These are phyloP conservation scores for Hyperoodon ampullatus DNA, from an alignment of 2,113 vertebrate genomes.

Conservation along the genomic window DNA sequence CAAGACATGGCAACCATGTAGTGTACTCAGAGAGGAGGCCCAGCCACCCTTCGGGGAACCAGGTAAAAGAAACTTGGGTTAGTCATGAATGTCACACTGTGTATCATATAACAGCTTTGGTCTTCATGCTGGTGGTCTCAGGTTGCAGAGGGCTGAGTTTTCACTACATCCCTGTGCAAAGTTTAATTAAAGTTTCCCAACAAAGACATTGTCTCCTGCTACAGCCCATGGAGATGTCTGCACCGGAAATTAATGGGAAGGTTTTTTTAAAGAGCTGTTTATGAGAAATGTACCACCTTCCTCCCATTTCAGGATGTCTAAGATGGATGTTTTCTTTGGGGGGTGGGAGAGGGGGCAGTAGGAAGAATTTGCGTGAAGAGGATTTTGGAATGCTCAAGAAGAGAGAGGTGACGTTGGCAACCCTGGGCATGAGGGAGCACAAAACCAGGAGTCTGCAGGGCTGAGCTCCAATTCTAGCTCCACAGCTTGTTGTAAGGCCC, in stretches of 20 bases:
- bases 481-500: neutral
- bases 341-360: rapidly evolving
- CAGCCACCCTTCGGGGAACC: neutral
- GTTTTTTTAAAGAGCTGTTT: neutral
- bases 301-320: neutral
- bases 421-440: neutral
- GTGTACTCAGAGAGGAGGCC: neutral
- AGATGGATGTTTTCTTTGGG: neutral
- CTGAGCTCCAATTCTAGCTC: neutral
- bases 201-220: neutral
- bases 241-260: neutral
- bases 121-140: neutral
- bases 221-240: neutral
- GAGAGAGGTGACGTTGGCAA: neutral
- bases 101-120: neutral
- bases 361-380: neutral
- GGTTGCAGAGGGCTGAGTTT: neutral
- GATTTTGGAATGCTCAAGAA: neutral
- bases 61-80: neutral
- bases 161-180: neutral
- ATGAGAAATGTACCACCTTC: constrained; percentile 8
- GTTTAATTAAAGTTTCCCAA: constrained; percentile 22
- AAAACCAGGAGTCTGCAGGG: neutral
- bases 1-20: neutral
- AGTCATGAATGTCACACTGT: neutral